Base-by-base conservation (phyloP, 2,888 invertebrate species). In the Leucania comma region DNA sequence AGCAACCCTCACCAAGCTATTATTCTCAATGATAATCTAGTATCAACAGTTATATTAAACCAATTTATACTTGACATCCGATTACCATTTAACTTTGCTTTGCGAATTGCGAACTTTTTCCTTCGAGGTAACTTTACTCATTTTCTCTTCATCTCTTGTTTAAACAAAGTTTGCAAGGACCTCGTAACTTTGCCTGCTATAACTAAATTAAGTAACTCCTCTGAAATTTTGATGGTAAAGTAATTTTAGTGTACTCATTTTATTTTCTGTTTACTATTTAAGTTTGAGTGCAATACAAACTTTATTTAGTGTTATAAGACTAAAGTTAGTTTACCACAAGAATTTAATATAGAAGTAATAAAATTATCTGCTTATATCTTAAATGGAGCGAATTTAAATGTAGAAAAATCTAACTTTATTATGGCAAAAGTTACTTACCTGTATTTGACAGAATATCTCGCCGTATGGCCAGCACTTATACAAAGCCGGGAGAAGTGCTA, bases 401-500 rank as follows among this genome's bases (percentile, higher is more conserved):
- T 26, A 50, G 10, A 35, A 51, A 10, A 26, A 12, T 26, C 9
- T 32, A 48, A 38, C 2, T 57, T 17, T 24, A 68, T 35, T 0
- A 57, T 22, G n/a, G 26, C 2, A 17, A 9, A 35, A 53, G 50
- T 57, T n/a, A 69, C 83, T 96, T 94, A 98, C 98, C 98, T 98
- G 98, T 91, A 98, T 98, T 94, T 98, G 98, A 93, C 98, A 98
- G 92, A 98, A 97, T 89, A 98, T 97, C 94, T 98, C 98, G 68
- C 98, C 98, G 95, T 98, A 98, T 48, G 98, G 98, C 98, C 98
- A 98, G 92, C 98, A 98, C 92, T 98, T 98, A 90, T 98, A 97
- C 81, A 98, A 96, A 51, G 98, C 98, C 32, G 98, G 98, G 85
- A 98, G 96, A 78, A 98, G 97, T 72, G 98, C 98, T 88, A 98